phyloP scores from a whole-genome alignment of 2,888 invertebrate species.

The Meiosimyza decipiens region DNA sequence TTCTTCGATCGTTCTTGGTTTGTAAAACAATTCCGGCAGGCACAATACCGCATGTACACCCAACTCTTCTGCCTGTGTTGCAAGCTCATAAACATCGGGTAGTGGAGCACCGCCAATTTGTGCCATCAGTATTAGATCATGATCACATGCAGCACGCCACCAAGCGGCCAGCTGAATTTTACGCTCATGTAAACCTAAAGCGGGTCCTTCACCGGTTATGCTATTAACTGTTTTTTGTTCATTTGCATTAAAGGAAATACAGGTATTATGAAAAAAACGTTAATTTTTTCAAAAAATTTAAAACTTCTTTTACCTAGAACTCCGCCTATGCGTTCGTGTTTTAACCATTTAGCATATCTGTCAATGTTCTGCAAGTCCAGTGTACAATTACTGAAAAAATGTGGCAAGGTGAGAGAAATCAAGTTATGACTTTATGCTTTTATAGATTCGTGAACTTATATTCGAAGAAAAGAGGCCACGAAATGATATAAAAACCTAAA shows the following conservation, averaged over 20 bases:
- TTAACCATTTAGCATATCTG: constrained; percentile 75
- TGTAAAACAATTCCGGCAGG: constrained; percentile 82
- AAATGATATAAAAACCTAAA: too few species aligned
- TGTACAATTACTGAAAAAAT: constrained; percentile 57
- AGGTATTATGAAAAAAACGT: not conserved
- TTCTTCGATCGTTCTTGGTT: constrained; percentile 70
- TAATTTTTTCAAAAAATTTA: not conserved
- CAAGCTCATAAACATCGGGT: constrained; percentile 77
- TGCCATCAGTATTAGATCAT: constrained; percentile 74
- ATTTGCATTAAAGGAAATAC: too few species aligned
- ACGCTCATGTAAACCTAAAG: constrained; percentile 75
- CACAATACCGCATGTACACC: constrained; percentile 78
- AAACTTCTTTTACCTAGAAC: constrained; percentile 8
- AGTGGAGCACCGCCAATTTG: constrained; percentile 79
- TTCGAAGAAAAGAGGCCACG: too few species aligned
- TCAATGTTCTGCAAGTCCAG: constrained; percentile 71
- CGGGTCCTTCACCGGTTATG: constrained; percentile 81
- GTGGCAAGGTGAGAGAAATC: not conserved
- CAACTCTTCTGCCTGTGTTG: constrained; percentile 72
- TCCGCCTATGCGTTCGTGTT: constrained; percentile 71
- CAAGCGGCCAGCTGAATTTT: constrained; percentile 75
- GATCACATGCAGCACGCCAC: constrained; percentile 70
- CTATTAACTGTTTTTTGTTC: constrained; percentile 74
- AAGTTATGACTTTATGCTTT: too few species aligned
- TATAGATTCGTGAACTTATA: too few species aligned